phyloP scores from a whole-genome alignment of 2,797 vertebrate species.

The Nyctibius grandis region DNA sequence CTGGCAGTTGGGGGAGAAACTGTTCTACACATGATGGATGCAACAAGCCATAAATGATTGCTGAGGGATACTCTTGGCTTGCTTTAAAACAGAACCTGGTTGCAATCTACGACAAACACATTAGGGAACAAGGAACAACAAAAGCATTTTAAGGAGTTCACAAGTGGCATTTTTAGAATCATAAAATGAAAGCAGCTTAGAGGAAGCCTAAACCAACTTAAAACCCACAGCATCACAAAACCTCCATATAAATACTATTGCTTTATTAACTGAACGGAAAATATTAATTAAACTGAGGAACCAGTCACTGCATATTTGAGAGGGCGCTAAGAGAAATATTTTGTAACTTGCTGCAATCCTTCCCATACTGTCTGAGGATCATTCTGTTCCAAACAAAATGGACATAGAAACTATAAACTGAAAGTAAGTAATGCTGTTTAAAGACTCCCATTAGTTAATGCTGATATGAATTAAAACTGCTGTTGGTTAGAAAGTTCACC shows the following conservation, averaged over 20 bases:
- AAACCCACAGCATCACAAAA: not conserved
- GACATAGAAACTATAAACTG: not conserved
- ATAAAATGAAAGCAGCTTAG: not conserved
- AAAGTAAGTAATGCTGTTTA: not conserved
- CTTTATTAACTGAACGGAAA: constrained; percentile 3
- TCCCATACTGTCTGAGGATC: not conserved
- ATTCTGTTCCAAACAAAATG: not conserved
- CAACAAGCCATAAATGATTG: constrained; percentile 32
- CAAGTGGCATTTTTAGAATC: not conserved
- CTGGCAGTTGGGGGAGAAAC: not conserved
- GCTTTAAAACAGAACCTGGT: not conserved
- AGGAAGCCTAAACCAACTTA: not conserved
- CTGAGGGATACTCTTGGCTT: not conserved
- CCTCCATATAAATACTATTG: not conserved
- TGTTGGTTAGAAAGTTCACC: not conserved
- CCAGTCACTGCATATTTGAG: not conserved
- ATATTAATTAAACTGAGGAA: not conserved
- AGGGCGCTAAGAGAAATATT: not conserved
- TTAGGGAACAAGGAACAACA: not conserved
- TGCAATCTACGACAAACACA: not conserved
- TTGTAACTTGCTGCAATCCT: not conserved
- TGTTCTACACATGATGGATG: constrained; percentile 15
- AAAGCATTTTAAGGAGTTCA: constrained; percentile 9
- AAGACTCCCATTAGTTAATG: not conserved
- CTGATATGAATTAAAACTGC: not conserved